These are phyloP conservation scores for Artibeus lituratus DNA, from an alignment of 2,797 vertebrate species.

Conservation along the genomic window DNA sequence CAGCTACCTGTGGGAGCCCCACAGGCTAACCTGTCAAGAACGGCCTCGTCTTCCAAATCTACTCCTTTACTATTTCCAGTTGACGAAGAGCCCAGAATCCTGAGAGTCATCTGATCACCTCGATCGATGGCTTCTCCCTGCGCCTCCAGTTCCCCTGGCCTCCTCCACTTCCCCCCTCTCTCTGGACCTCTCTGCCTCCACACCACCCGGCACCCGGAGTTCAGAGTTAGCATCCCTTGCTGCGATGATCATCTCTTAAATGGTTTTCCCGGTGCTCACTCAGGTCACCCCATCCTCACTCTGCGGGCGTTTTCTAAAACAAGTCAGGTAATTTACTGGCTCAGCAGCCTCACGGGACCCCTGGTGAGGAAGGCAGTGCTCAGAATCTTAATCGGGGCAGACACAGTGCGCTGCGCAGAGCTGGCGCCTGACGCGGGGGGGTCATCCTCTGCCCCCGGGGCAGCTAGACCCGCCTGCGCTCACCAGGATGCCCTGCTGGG, in stretches of 20 bases:
- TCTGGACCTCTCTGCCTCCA: background rate
- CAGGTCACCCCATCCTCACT: background rate
- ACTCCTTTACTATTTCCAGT: background rate
- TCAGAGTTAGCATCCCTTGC: background rate
- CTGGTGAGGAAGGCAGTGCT: background rate
- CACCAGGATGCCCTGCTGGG: background rate
- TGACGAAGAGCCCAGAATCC: background rate
- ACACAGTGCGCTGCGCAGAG: accelerated
- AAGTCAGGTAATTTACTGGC: background rate
- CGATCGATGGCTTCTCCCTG: background rate
- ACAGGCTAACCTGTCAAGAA: background rate
- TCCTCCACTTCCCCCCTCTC: background rate
- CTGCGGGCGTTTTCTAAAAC: background rate
- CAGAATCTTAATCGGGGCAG: background rate
- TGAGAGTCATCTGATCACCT: no score
- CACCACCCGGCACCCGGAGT: accelerated
- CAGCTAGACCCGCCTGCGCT: background rate
- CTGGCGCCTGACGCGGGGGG: background rate
- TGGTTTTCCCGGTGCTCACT: background rate
- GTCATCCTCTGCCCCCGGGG: background rate
- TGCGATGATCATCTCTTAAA: background rate
- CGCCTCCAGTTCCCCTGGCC: background rate
- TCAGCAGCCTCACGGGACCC: no score
- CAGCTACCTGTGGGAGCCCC: background rate
- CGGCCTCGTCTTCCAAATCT: background rate